phyloP scores from a whole-genome alignment of 1,140 invertebrate species.

The Sitobion miscanthi region DNA sequence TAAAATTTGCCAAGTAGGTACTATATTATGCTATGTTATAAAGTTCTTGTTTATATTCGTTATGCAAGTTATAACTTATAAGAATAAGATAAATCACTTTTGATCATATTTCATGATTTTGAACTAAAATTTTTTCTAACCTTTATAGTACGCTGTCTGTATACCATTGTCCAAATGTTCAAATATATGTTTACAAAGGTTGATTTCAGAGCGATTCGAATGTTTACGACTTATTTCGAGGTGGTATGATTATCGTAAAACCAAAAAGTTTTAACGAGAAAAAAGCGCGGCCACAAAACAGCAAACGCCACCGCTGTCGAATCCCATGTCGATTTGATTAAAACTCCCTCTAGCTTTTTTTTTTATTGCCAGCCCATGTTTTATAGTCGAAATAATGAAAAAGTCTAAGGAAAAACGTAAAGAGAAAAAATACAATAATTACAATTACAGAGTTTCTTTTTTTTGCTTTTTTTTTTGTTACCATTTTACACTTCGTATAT shows the following conservation, averaged over 20 bases:
- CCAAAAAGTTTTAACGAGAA: slow-evolving; percentile 56
- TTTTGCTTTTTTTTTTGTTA: slow-evolving; percentile 30
- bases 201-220: slow-evolving; percentile 33
- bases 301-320: slow-evolving; percentile 45
- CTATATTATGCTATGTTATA: background rate
- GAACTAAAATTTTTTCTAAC: background rate
- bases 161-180: background rate
- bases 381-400: slow-evolving; percentile 56
- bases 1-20: background rate
- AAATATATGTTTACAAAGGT: background rate
- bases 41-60: background rate
- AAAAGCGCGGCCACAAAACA: slow-evolving; percentile 46
- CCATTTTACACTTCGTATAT: slow-evolving; percentile 53
- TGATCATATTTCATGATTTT: background rate
- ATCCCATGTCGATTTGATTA: slow-evolving; percentile 55
- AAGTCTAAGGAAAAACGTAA: slow-evolving; percentile 53
- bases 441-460: slow-evolving; percentile 48
- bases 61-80: background rate
- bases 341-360: slow-evolving; percentile 50
- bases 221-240: slow-evolving; percentile 48
- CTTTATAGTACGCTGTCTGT: background rate
- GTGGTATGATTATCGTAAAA: slow-evolving; percentile 52
- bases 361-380: slow-evolving; percentile 49
- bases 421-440: slow-evolving; percentile 52
- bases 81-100: background rate